phyloP scores from a whole-genome alignment of 2,113 vertebrate genomes.

The Centropus unirufus region DNA sequence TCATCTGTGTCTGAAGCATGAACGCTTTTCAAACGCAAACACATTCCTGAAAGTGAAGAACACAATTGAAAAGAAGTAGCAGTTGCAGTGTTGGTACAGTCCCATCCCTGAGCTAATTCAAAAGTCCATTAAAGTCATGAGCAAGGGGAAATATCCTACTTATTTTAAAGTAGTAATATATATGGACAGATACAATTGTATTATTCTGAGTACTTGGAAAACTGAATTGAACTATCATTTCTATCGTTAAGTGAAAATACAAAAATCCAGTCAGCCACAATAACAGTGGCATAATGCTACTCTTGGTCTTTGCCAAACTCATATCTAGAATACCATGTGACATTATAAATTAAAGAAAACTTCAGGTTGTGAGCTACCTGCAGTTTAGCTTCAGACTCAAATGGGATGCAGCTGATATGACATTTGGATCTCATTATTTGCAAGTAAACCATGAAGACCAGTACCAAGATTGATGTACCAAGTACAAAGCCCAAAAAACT shows the following conservation, averaged over 20 bases:
- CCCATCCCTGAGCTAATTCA: background rate
- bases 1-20: background rate
- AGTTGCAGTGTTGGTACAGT: background rate
- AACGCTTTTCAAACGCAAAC: background rate
- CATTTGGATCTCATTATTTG: background rate
- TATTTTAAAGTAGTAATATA: background rate
- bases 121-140: background rate
- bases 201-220: background rate
- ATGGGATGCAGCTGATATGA: background rate
- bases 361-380: background rate
- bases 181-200: background rate
- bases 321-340: background rate
- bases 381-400: background rate
- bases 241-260: background rate
- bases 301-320: background rate
- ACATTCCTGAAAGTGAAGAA: rapidly evolving
- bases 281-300: too few relatives aligned
- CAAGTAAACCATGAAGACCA: background rate
- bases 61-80: background rate
- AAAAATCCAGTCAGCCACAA: background rate
- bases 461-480: background rate
- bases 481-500: background rate
- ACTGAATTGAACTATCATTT: background rate
- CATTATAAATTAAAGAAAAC: background rate
- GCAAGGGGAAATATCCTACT: background rate